A percentile compares a stretch with the other conserved stretches of the same genome.
phyloP scores from a whole-genome alignment of 2,113 vertebrate species.

The Amphiprion ocellaris region DNA sequence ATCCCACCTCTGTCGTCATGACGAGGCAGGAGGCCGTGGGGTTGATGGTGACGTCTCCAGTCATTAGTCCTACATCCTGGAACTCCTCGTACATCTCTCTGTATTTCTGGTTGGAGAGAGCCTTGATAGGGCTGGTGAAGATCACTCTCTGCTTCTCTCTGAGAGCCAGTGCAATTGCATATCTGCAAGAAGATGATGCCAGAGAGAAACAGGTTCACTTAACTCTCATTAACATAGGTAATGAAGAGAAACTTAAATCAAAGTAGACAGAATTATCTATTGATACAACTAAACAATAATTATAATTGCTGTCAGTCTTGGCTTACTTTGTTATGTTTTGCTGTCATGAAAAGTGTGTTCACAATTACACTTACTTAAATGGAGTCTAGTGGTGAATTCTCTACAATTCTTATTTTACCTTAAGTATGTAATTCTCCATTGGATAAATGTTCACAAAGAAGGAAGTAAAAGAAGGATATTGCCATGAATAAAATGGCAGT shows the following conservation, averaged over 20 bases:
- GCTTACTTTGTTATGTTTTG: too few relatives aligned
- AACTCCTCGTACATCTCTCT: slow-evolving; percentile 99
- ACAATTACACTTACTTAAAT: too few relatives aligned
- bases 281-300: background rate
- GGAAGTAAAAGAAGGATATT: too few relatives aligned
- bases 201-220: background rate
- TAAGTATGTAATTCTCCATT: too few relatives aligned
- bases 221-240: background rate
- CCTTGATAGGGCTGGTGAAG: slow-evolving; percentile 99
- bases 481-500: too few relatives aligned
- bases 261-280: background rate
- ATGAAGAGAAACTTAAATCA: background rate
- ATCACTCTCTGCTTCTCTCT: slow-evolving; percentile 97
- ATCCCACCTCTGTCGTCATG: slow-evolving; percentile 96
- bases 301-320: too few relatives aligned
- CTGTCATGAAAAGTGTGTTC: too few relatives aligned
- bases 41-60: slow-evolving; percentile 98
- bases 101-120: slow-evolving; percentile 98
- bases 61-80: slow-evolving; percentile 98
- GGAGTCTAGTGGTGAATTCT: too few relatives aligned
- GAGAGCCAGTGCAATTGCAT: slow-evolving; percentile 96
- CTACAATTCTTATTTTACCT: too few relatives aligned
- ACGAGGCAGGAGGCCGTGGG: slow-evolving; percentile 97
- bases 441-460: too few relatives aligned
- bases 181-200: slow-evolving; percentile 79